These are phyloP conservation scores for Stenchaetothrips biformis DNA, from an alignment of 2,888 invertebrate species.

Conservation along the genomic window DNA sequence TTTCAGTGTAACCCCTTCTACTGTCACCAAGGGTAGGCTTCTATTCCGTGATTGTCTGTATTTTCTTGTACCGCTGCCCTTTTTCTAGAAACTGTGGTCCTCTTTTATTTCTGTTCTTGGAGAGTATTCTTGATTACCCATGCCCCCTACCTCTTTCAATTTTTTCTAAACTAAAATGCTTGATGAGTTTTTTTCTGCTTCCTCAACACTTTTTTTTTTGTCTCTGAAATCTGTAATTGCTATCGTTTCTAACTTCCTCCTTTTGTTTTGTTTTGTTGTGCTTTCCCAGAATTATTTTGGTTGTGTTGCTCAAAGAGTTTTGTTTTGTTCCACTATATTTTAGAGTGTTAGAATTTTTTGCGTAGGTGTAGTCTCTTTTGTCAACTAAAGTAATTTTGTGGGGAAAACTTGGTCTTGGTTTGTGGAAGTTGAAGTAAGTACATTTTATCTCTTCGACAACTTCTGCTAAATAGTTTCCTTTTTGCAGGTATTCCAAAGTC, in stretches of 20 bases:
- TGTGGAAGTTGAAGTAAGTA: no score
- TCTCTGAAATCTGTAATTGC: background rate
- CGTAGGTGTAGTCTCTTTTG: background rate
- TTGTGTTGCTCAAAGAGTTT: background rate
- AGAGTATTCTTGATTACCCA: background rate
- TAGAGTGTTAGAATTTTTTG: background rate
- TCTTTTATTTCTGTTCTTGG: slow-evolving; percentile 25
- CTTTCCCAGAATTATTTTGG: background rate
- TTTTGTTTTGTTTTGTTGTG: background rate
- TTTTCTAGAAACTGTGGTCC: slow-evolving; percentile 30
- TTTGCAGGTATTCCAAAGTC: slow-evolving; percentile 71
- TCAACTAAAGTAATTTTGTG: background rate
- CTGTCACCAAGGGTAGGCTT: slow-evolving; percentile 56
- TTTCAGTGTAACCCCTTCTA: slow-evolving; percentile 79
- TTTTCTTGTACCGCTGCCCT: slow-evolving; percentile 22
- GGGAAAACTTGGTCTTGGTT: background rate
- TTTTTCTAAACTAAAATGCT: slow-evolving; percentile 4
- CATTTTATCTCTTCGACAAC: slow-evolving; percentile 17
- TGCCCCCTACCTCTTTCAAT: background rate
- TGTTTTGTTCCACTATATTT: background rate
- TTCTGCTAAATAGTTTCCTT: slow-evolving; percentile 31
- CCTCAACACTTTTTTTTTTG: background rate
- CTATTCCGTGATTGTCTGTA: slow-evolving; percentile 11
- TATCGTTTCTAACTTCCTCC: background rate
- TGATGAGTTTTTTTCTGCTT: background rate